phyloP scores from a whole-genome alignment of 2,113 vertebrate genomes.

The Centropus bengalensis region DNA sequence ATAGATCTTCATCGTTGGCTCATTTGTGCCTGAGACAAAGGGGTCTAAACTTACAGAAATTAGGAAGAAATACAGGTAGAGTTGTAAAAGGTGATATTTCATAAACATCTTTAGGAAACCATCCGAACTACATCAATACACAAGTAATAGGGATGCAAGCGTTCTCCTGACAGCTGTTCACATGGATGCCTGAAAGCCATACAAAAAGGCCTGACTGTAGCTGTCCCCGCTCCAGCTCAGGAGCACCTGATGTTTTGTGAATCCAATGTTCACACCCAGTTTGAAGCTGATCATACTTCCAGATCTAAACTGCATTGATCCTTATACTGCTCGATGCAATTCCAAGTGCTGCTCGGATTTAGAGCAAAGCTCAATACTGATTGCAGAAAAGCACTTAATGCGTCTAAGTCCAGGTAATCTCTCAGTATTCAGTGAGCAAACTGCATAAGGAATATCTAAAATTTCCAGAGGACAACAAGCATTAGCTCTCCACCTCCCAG shows the following conservation, averaged over 20 bases:
- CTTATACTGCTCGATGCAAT: not conserved
- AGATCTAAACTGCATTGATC: not conserved
- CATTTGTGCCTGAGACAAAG: not conserved
- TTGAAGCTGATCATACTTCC: not conserved
- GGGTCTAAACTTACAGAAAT: not conserved
- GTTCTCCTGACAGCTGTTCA: not conserved
- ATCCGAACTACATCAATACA: not conserved
- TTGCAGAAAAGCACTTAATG: not conserved
- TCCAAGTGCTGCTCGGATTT: not conserved
- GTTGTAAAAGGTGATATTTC: not conserved
- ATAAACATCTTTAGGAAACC: not conserved
- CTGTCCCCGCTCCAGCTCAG: not conserved
- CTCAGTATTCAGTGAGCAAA: not conserved
- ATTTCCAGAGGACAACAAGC: not conserved
- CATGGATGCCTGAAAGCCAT: fast-evolving
- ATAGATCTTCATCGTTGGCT: not conserved
- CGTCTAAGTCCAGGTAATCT: not conserved
- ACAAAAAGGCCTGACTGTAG: not conserved
- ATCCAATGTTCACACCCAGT: not conserved
- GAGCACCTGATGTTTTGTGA: not conserved
- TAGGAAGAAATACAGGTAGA: not conserved
- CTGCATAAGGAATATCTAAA: not conserved
- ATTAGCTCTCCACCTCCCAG: not conserved
- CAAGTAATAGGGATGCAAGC: not conserved
- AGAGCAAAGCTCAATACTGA: not conserved